Evolutionary conservation across 2,797 vertebrate species (phyloP).

Genomic region (Crenuchus spilurus): DNA sequence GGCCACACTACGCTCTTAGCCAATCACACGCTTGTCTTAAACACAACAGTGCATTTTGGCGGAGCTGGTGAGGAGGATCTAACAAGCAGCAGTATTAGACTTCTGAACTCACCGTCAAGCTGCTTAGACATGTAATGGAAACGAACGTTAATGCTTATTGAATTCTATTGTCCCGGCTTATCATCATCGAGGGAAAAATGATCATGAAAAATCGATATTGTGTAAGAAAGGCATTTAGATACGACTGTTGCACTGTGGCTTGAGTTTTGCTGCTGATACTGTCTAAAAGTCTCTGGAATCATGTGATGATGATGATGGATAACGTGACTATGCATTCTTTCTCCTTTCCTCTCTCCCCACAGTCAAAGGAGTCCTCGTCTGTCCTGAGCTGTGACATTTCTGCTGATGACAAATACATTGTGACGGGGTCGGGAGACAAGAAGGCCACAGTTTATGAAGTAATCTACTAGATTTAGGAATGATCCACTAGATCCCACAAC

Average conservation of each 20-base stretch:
- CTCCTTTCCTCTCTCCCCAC: conserved; percentile 37
- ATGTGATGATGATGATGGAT: neutral
- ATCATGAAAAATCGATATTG: too few relatives aligned
- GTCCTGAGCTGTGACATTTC: conserved; percentile 87
- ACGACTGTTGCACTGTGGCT: neutral
- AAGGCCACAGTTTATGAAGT: conserved; percentile 86
- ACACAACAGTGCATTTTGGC: too few relatives aligned
- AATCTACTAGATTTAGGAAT: conserved; percentile 77
- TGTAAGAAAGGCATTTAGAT: too few relatives aligned
- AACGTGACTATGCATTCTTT: neutral
- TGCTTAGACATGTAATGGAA: too few relatives aligned
- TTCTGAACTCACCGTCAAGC: too few relatives aligned
- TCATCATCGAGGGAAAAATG: too few relatives aligned
- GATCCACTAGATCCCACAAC: conserved; percentile 69
- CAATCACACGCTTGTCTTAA: too few relatives aligned
- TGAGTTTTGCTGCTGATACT: neutral
- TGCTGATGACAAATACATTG: conserved; percentile 85
- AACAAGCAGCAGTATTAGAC: too few relatives aligned
- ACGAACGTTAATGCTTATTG: too few relatives aligned
- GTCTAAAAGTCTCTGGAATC: neutral
- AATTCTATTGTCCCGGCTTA: too few relatives aligned
- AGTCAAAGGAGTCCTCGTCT: conserved; percentile 86
- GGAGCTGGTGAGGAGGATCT: too few relatives aligned
- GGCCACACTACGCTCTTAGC: too few relatives aligned
- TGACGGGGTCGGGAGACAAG: conserved; percentile 85